Conservation (phyloP, 2,888 invertebrate species). For the Argyresthia albistria region DNA sequence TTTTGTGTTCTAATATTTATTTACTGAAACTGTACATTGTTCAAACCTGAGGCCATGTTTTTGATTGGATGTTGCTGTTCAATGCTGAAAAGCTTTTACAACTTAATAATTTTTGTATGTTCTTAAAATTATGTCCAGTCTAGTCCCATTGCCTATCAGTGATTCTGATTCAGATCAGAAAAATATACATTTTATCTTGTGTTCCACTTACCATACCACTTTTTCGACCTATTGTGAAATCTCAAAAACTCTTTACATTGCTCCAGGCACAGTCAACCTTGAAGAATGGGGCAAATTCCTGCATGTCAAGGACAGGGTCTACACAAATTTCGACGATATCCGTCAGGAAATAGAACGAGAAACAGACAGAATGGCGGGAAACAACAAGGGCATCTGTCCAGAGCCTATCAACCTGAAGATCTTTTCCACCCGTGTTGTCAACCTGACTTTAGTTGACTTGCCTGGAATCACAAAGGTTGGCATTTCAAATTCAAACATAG, state of each 20-base stretch:
- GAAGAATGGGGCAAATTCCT: conserved; percentile 98
- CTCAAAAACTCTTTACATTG: conserved; percentile 14
- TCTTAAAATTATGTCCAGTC: not conserved
- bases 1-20: too few relatives aligned
- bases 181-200: too few relatives aligned
- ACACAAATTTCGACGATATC: conserved; percentile 92
- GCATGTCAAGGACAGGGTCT: conserved; percentile 91
- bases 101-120: not conserved
- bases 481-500: not conserved
- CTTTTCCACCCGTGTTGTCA: conserved; percentile 95
- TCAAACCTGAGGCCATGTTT: too few relatives aligned
- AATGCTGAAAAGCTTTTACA: too few relatives aligned
- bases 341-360: conserved; percentile 94
- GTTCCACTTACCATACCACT: not conserved
- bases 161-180: too few relatives aligned
- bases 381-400: conserved; percentile 95
- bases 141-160: too few relatives aligned
- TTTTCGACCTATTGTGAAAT: not conserved
- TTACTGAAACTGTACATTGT: too few relatives aligned
- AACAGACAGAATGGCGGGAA: conserved; percentile 95
- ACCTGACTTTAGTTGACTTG: conserved; percentile 95
- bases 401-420: conserved; percentile 98
- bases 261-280: conserved; percentile 83
- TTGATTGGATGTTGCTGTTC: too few relatives aligned
- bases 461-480: conserved; percentile 96